Base-by-base conservation (phyloP, 2,113 vertebrate species). In the Aphyosemion australe region DNA sequence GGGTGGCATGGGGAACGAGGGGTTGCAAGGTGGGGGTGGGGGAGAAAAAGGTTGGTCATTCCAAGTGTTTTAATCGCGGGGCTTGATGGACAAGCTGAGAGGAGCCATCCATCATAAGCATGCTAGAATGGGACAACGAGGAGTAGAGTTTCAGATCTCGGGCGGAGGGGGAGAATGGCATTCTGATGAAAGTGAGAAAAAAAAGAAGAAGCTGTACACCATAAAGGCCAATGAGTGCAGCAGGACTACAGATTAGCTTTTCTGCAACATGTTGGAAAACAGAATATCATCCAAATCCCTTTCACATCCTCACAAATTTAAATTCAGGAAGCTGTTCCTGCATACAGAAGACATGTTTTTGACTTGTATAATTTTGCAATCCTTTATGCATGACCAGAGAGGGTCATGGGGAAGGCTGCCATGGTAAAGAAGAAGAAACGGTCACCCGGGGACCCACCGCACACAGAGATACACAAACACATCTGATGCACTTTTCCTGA, bases 31-130 rank as follows among this genome's bases (percentile, higher is more conserved):
- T 20, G 56, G 68, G 62, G 46, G 48, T 43, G 57, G 32, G 61
- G 80, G 85, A 89, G 75, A 88, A 82, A 88, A 91, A 89, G 68
- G 90, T 87, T 79, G 89, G 92, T 88, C 92, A 91, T 94, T 93
- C 90, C 88, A 84, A 90, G 82, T 93, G 92, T 94, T 95, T 94
- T 94, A 94, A 95, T 95, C 91, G 92, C 88, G 73, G 84, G 59
- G 84, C 90, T 92, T 96, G 95, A 97, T 94, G 93, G 95, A 96
- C 95, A 96, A 92, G 93, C 94, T 84, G 90, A 90, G 93, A 93
- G 93, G 94, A 93, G 91, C 94, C 94, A 96, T 97, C 95, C 94
- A 95, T 97, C 95, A 95, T 90, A 89, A 89, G 84, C 82, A 78
- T 90, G 83, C 92, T 76, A 93, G 93, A 94, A 92, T 90, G 90